Conservation (phyloP, 1,140 invertebrate species). For the Drosophila mojavensis region DNA sequence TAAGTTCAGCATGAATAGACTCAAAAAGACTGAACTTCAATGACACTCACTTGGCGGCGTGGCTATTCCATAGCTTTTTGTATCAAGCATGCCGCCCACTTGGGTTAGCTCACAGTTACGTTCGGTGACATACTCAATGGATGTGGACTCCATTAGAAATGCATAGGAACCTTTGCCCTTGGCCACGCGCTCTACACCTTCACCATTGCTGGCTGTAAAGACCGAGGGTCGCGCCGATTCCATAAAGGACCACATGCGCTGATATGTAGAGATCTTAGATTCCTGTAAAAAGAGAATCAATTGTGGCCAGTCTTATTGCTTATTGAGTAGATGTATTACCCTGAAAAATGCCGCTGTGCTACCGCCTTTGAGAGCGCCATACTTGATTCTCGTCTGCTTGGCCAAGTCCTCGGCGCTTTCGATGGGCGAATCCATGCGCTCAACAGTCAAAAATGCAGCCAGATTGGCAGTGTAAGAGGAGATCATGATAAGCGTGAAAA, state of each 20-base stretch:
- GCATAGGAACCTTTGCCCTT: conserved; percentile 93
- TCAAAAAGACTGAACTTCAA: neutral
- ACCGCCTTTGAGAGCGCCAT: conserved; percentile 96
- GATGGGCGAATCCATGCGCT: conserved; percentile 97
- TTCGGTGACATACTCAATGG: conserved; percentile 95
- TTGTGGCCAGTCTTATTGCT: neutral
- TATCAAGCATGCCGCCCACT: conserved; percentile 95
- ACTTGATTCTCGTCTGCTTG: conserved; percentile 98
- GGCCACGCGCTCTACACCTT: conserved; percentile 93
- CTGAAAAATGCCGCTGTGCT: conserved; percentile 96
- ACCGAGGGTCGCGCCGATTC: conserved; percentile 93
- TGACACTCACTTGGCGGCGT: conserved; percentile 93
- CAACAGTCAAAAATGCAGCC: conserved; percentile 98
- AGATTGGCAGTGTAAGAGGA: conserved; percentile 99
- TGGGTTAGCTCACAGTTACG: conserved; percentile 95
- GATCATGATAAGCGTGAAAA: conserved; percentile 99
- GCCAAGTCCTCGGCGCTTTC: conserved; percentile 97
- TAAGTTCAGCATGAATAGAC: neutral
- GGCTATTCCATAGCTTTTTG: conserved; percentile 97
- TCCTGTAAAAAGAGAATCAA: conserved; percentile 86
- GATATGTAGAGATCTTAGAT: conserved; percentile 95
- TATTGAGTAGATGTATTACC: conserved; percentile 85
- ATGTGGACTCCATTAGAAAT: conserved; percentile 97
- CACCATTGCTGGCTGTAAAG: conserved; percentile 92
- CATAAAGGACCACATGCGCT: conserved; percentile 97